Conservation (phyloP, 2,797 vertebrate species). For the Alca torda region DNA sequence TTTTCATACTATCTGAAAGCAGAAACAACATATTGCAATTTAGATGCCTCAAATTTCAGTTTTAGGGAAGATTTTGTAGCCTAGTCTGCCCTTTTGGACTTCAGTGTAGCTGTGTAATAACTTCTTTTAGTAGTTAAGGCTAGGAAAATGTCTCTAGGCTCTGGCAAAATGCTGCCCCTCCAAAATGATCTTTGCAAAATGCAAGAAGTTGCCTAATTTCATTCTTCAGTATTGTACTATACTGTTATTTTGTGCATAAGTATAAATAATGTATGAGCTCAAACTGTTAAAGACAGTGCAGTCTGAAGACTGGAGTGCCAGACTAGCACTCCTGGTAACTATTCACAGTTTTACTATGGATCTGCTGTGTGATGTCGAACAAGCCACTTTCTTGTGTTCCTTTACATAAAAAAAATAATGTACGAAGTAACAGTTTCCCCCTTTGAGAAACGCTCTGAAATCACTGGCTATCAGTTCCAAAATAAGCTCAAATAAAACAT, state of each 20-base stretch:
- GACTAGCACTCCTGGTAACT: neutral
- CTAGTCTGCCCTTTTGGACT: neutral
- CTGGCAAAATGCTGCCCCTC: neutral
- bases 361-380: neutral
- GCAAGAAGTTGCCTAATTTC: neutral
- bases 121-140: neutral
- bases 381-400: neutral
- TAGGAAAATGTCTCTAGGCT: neutral
- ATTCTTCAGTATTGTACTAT: neutral
- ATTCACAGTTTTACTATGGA: neutral
- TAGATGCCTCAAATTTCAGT: neutral
- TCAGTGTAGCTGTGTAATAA: neutral
- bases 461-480: neutral
- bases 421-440: neutral
- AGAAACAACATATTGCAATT: neutral
- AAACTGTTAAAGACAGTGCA: neutral
- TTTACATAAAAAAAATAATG: neutral
- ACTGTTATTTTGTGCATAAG: neutral
- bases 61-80: neutral
- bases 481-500: neutral
- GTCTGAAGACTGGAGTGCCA: neutral
- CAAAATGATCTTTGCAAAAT: neutral
- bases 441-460: neutral
- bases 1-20: neutral
- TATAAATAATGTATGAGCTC: neutral